phyloP scores from a whole-genome alignment of 2,113 vertebrate genomes.

The Sakesphorus luctuosus region DNA sequence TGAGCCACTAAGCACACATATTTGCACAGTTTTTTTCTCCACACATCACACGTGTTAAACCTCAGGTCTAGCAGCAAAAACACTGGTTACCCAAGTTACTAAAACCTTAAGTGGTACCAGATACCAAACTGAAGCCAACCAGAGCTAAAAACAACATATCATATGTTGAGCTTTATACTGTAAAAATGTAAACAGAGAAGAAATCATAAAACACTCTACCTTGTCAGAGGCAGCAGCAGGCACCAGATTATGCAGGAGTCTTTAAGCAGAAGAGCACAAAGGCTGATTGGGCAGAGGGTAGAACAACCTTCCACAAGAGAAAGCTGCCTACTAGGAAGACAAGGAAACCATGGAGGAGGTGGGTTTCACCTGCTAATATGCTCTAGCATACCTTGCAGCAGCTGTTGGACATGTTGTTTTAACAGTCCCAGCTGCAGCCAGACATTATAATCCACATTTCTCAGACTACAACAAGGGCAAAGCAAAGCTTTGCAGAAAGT shows the following conservation, averaged over 20 bases:
- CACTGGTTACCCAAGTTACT: background rate
- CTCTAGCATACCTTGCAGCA: background rate
- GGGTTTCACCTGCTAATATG: background rate
- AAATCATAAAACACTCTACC: background rate
- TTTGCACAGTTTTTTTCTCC: background rate
- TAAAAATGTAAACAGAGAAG: background rate
- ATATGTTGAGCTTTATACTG: background rate
- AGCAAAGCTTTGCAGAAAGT: background rate
- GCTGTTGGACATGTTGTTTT: background rate
- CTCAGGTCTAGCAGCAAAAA: background rate
- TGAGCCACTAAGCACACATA: background rate
- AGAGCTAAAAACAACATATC: background rate
- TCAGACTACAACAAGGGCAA: background rate
- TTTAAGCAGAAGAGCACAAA: background rate
- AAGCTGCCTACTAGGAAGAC: background rate
- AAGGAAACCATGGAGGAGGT: background rate
- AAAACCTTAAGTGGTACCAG: background rate
- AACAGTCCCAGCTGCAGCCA: background rate
- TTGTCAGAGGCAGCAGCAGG: background rate
- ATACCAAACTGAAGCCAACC: background rate
- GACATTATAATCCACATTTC: background rate
- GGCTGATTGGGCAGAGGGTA: background rate
- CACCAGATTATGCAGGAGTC: background rate
- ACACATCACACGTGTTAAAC: accelerated
- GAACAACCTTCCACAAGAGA: background rate